Conservation (phyloP, 2,797 vertebrate species). For the Scleropages formosus region DNA sequence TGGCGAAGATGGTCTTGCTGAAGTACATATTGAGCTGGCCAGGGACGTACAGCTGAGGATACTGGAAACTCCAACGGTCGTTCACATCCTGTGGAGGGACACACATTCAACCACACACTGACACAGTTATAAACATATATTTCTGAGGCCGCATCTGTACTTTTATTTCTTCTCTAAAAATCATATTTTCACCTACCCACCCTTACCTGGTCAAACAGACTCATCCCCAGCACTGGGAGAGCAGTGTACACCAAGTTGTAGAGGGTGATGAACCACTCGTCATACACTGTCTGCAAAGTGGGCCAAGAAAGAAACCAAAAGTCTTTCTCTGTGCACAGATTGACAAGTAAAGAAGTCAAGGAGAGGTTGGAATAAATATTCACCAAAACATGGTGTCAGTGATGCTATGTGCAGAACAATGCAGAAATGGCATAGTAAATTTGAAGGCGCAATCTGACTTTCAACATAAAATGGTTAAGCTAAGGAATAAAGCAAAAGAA, state of each 20-base stretch:
- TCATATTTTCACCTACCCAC: neutral
- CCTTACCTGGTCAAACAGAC: conserved; percentile 91
- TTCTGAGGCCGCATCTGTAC: neutral
- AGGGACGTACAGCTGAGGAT: conserved; percentile 84
- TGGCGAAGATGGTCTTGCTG: conserved; percentile 82
- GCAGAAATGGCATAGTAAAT: too few relatives aligned
- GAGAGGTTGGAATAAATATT: too few relatives aligned
- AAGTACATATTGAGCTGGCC: conserved; percentile 89
- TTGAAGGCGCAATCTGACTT: too few relatives aligned
- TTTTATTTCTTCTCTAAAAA: too few relatives aligned
- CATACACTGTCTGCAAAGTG: conserved; percentile 80
- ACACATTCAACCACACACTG: neutral
- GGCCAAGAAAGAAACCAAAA: neutral
- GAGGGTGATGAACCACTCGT: conserved; percentile 89
- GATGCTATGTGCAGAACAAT: too few relatives aligned
- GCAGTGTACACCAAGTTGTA: conserved; percentile 94
- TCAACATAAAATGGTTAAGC: too few relatives aligned
- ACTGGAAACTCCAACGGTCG: conserved; percentile 82
- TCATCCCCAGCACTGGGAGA: conserved; percentile 89
- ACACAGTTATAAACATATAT: neutral
- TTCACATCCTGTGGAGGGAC: conserved; percentile 78
- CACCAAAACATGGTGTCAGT: too few relatives aligned
- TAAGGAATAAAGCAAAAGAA: too few relatives aligned
- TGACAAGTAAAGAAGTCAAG: neutral
- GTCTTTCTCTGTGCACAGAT: neutral